Evolutionary conservation across 2,888 invertebrate species (phyloP).

Genomic region (Stenotaenia linearis): DNA sequence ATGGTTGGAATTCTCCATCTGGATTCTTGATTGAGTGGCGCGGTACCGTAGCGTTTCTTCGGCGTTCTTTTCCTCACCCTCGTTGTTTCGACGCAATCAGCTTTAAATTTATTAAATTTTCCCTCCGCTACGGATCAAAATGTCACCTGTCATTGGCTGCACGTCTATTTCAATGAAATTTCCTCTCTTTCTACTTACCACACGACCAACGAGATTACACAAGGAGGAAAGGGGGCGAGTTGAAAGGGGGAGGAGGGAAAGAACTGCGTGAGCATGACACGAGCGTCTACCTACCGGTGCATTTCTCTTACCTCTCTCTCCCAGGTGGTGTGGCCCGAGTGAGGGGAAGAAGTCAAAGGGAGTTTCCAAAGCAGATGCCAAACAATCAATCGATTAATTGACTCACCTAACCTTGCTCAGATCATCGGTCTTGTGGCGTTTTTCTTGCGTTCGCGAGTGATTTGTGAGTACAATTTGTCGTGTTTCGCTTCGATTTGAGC

Average conservation of each 20-base stretch:
- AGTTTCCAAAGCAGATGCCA: slow-evolving; percentile 1
- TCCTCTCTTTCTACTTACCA: slow-evolving; percentile 9
- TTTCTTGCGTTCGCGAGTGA: too few species aligned
- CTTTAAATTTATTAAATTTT: slow-evolving; percentile 29
- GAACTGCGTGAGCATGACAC: slow-evolving; percentile 9
- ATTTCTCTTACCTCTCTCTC: background rate
- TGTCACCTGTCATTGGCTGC: slow-evolving; percentile 27
- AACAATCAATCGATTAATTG: background rate
- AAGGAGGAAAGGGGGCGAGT: background rate
- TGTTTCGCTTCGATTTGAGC: too few species aligned
- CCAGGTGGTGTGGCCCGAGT: background rate
- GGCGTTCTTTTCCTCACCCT: background rate
- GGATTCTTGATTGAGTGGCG: background rate
- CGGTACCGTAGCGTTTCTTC: background rate
- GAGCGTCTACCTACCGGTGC: background rate
- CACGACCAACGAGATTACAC: background rate
- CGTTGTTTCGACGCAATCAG: slow-evolving; percentile 26
- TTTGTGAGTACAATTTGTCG: too few species aligned
- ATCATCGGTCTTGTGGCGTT: background rate
- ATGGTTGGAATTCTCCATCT: background rate
- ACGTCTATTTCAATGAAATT: slow-evolving; percentile 9
- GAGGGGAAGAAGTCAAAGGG: background rate
- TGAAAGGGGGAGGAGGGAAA: background rate
- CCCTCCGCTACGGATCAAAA: slow-evolving; percentile 23
- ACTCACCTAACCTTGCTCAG: background rate